Conservation (phyloP, 2,113 vertebrate species). For the Caranx ignobilis region DNA sequence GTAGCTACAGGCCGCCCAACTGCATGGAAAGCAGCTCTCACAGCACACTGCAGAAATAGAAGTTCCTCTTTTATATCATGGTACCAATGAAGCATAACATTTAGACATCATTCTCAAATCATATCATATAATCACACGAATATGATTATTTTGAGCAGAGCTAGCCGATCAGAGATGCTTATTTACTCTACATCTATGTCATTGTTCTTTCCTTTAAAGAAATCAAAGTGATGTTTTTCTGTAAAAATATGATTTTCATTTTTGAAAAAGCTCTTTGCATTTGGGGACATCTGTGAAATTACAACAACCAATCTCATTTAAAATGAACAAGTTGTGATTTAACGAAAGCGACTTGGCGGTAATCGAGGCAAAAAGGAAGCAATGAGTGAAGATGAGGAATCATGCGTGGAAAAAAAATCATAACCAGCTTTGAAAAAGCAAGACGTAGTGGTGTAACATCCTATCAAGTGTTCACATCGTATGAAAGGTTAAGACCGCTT, state of each 20-base stretch:
- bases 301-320: background rate
- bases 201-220: too few species aligned
- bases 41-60: background rate
- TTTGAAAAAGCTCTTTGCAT: too few species aligned
- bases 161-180: too few species aligned
- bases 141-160: too few species aligned
- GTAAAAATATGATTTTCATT: too few species aligned
- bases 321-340: background rate
- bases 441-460: background rate
- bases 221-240: too few species aligned
- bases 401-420: background rate
- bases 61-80: background rate
- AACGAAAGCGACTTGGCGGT: too few species aligned
- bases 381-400: background rate
- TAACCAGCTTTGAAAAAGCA: too few species aligned
- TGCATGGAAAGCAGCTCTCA: constrained; percentile 27
- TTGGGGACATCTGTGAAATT: too few species aligned
- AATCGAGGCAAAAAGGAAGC: background rate
- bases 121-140: background rate
- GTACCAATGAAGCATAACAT: background rate
- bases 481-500: too few species aligned
- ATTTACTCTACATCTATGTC: too few species aligned
- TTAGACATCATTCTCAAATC: background rate
- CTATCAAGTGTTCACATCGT: too few species aligned
- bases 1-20: constrained; percentile 41